Base-by-base conservation (phyloP, 2,888 invertebrate genomes). In the Exocentrus adspersus region DNA sequence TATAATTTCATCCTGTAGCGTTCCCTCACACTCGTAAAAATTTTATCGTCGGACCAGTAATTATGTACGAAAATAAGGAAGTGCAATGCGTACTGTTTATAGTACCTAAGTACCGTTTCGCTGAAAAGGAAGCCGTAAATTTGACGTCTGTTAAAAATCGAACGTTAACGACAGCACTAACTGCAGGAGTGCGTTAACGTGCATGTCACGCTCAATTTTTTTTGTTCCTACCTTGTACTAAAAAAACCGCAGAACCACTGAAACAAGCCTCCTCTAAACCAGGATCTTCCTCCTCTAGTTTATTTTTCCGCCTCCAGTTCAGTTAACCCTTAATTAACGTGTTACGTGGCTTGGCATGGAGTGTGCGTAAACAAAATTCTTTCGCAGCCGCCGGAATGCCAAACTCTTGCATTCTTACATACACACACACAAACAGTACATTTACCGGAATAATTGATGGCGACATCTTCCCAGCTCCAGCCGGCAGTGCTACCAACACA, bases 401-500 rank as follows among this genome's bases (percentile, higher is more conserved):
- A 61, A 61, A 45, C 60, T 32, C 46, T 3, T 24, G 52, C 60
- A 41, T 46, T 57, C 46, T 57, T 57, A 46, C 57, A 57, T 46
- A 57, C 54, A 54, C 57, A 57, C 57, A 57, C 54, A 54, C 57
- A 61, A 61, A 54, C 60, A 61, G 60, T 48, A 37, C 60, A 61
- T 52, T 54, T 61, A 28, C 60, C 17, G 52, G 53, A 53, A 52
- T 61, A 61, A 61, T 61, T 61, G 54, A 61, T 61, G 46, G 60
- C 37, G 60, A 61, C 60, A 61, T 48, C 48, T 61, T 54, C 4
- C 53, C 60, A 61, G 60, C 60, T 54, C 53, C 60, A 41, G 60
- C 20, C 45, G 30, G 46, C 6, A 19, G 16, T 30, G 7, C 32
- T 32, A 21, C 21, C 45, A 45, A 14, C 46, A 46, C 32, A 28